Conservation (phyloP, 30 jellyfish, hydroid and myxozoan species). For the Hydractinia symbiolongicarpus region DNA sequence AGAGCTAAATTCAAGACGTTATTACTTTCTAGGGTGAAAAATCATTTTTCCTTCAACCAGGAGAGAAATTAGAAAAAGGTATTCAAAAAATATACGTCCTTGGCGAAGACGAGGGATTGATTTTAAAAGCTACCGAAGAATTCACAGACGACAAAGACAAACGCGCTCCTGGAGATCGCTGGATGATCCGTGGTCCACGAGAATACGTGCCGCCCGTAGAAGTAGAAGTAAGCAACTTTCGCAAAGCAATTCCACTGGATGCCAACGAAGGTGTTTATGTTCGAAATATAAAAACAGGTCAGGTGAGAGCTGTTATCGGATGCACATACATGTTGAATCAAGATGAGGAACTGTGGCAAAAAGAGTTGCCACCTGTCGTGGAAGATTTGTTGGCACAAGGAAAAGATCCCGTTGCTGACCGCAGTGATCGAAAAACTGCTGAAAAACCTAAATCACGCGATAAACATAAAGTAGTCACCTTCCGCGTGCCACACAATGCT, state of each 20-base stretch:
- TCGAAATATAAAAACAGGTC: slow-evolving; percentile 81
- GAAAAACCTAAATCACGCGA: slow-evolving; percentile 56
- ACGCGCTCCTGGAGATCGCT: slow-evolving; percentile 88
- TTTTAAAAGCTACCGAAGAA: slow-evolving; percentile 81
- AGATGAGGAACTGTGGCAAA: slow-evolving; percentile 92
- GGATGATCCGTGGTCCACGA: slow-evolving; percentile 98
- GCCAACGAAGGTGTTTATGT: slow-evolving; percentile 97
- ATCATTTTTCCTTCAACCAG: slow-evolving; percentile 88
- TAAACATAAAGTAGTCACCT: slow-evolving; percentile 72
- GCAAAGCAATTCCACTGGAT: slow-evolving; percentile 97
- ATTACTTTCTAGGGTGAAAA: slow-evolving; percentile 73
- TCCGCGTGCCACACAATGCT: slow-evolving; percentile 97
- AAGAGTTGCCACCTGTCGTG: slow-evolving; percentile 93
- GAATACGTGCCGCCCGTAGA: slow-evolving; percentile 98
- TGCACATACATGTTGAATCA: slow-evolving; percentile 90
- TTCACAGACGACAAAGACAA: slow-evolving; percentile 43
- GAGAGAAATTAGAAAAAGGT: slow-evolving; percentile 83
- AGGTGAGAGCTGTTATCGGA: slow-evolving; percentile 93
- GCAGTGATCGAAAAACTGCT: slow-evolving; percentile 53
- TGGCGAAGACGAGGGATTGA: slow-evolving; percentile 94
- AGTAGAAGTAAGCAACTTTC: slow-evolving; percentile 77
- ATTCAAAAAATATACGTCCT: slow-evolving; percentile 79
- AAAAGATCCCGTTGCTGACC: slow-evolving; percentile 89
- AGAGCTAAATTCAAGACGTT: neutral
- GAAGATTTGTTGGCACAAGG: slow-evolving; percentile 77